Evolutionary conservation across 2,888 invertebrate genomes (phyloP).

Genomic region (Ceratothoa steindachneri): DNA sequence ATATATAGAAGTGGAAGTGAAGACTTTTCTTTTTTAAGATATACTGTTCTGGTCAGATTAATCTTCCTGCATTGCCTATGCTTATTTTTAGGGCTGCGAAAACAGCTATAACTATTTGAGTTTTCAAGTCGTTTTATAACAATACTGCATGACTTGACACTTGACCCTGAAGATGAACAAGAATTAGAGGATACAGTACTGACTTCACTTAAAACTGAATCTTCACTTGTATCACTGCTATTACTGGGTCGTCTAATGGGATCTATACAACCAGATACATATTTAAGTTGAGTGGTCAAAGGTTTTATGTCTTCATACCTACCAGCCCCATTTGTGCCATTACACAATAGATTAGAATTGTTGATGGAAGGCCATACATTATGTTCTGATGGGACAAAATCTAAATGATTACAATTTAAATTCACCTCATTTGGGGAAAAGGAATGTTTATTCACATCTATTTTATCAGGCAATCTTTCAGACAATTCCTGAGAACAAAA

Average conservation of each 20-base stretch:
- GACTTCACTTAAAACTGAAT: not conserved
- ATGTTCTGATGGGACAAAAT: not conserved
- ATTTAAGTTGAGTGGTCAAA: not conserved
- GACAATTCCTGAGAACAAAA: not conserved
- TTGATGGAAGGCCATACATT: not conserved
- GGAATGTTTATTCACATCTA: not conserved
- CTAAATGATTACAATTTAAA: not conserved
- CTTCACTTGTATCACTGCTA: slow-evolving; percentile 6
- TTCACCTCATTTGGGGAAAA: not conserved
- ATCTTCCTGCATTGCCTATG: not conserved
- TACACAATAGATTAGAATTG: not conserved
- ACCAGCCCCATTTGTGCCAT: not conserved
- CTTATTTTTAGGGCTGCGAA: not conserved
- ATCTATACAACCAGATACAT: not conserved
- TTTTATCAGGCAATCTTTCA: not conserved
- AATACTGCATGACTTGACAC: not conserved
- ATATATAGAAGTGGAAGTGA: not conserved
- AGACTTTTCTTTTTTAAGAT: not conserved
- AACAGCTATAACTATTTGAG: not conserved
- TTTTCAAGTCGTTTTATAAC: slow-evolving; percentile 1
- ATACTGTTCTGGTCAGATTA: not conserved
- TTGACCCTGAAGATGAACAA: not conserved
- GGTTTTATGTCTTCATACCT: not conserved
- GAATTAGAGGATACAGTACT: not conserved
- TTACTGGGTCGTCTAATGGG: not conserved